These are phyloP conservation scores for Pristionchus fissidentatus DNA, from an alignment of 2,888 invertebrate genomes.

Conservation along the genomic window DNA sequence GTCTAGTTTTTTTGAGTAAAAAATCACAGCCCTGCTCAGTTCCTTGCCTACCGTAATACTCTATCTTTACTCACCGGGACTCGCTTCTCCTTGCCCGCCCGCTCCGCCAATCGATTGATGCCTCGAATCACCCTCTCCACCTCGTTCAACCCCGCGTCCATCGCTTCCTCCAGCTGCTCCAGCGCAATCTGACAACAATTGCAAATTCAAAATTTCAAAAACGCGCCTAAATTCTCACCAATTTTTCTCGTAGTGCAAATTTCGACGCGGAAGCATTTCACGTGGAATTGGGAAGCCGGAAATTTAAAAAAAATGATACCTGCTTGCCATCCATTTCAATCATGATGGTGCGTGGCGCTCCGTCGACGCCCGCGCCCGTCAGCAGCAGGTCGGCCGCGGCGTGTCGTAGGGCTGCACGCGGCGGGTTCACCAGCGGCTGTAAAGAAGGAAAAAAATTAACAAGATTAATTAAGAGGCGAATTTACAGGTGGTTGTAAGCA, in stretches of 20 bases:
- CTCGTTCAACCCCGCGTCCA: constrained; percentile 57
- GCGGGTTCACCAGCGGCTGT: constrained; percentile 87
- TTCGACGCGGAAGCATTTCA: constrained; percentile 39
- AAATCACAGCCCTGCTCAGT: no score
- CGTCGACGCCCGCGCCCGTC: constrained; percentile 82
- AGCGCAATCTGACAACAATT: constrained; percentile 47
- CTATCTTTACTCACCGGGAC: background rate
- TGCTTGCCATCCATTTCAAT: constrained; percentile 73
- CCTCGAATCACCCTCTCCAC: constrained; percentile 74
- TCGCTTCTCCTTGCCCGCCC: constrained; percentile 57
- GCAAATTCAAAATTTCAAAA: constrained; percentile 1
- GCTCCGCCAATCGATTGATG: constrained; percentile 74
- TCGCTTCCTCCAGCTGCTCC: constrained; percentile 61
- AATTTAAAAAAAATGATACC: constrained; percentile 46
- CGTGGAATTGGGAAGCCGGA: background rate
- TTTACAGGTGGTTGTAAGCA: no score
- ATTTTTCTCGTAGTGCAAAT: background rate
- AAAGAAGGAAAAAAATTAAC: constrained; percentile 28
- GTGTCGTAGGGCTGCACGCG: constrained; percentile 85
- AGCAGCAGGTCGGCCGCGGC: constrained; percentile 89
- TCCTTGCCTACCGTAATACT: no score
- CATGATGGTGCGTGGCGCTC: constrained; percentile 78
- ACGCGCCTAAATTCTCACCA: background rate
- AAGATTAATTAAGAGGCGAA: no score
- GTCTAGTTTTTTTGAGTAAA: no score